Evolutionary conservation across 2,113 vertebrate genomes (phyloP), one percentile per base, ranked within the genome.

Genomic region (Cacatua alba): DNA sequence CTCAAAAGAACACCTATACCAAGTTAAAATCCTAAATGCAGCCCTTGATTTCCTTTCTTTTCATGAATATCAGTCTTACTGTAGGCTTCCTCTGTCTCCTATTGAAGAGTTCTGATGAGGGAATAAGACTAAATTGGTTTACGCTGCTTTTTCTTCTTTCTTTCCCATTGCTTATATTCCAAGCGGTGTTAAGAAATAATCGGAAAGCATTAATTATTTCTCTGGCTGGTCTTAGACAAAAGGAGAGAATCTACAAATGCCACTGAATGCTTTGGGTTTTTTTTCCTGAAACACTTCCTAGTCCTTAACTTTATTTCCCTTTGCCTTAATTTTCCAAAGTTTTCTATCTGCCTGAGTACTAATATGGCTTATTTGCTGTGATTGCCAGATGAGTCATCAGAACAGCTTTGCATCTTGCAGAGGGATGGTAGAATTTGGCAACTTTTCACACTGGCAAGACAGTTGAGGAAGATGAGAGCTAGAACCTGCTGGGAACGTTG

Each of bases 151-250:
- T 84, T 49, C 17, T 46, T 78, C 44, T 65, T 86, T 82, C 52
- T 62, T 94, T 79, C 84, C 78, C 65, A 62, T 64, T 92, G 60
- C 51, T 92, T 94, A 57, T 92, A 60, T 91, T 86, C n/a, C 29
- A 90, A 60, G 55, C 49, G 15, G 71, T 95, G 33, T 84, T 91
- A 68, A 85, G 51, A 87, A 94, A 64, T 48, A 87, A 90, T 90
- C 57, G 63, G 85, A 96, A 86, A 92, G 20, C 65, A 83, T 95
- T 88, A 83, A 78, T 90, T 26, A 74, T 81, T 79, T 88, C 37
- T 93, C 53, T 96, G 49, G 8, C 67, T 83, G 43, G 24, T 59
- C 37, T 93, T 78, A 96, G 51, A 88, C 51, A 86, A 71, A 88
- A 81, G 19, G 55, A 75, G 64, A 60, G 15, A 94, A 76, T 75